These are phyloP conservation scores for Lamellibrachia satsuma DNA, from an alignment of 2,888 invertebrate species.

Conservation along the genomic window DNA sequence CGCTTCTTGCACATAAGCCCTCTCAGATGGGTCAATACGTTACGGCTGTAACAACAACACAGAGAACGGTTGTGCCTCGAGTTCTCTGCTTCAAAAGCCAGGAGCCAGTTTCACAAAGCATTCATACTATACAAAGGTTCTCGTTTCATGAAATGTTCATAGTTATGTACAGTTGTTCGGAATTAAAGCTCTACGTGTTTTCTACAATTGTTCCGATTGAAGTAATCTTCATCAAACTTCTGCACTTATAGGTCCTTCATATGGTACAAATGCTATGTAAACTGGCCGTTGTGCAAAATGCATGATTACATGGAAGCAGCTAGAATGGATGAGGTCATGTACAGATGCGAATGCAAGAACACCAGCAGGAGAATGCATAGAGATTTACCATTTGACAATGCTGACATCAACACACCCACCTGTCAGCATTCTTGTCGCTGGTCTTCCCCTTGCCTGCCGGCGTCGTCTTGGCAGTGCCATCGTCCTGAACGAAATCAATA, in stretches of 20 bases:
- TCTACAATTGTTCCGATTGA: too few relatives aligned
- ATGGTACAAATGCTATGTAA: too few relatives aligned
- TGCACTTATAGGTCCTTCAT: neutral
- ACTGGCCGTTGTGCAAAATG: neutral
- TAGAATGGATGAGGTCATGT: neutral
- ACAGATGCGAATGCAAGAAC: neutral
- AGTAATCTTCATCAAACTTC: too few relatives aligned
- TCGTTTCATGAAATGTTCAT: too few relatives aligned
- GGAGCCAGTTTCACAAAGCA: too few relatives aligned
- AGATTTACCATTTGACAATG: too few relatives aligned
- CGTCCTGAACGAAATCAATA: neutral
- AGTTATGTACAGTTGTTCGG: too few relatives aligned
- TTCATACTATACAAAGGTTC: too few relatives aligned
- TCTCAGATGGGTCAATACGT: neutral
- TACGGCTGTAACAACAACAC: neutral
- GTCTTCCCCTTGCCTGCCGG: neutral
- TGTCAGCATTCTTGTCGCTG: neutral
- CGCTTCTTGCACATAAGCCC: conserved; percentile 10
- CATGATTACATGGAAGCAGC: neutral
- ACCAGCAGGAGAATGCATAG: neutral
- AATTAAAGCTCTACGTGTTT: too few relatives aligned
- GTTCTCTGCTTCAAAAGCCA: neutral
- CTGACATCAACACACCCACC: neutral
- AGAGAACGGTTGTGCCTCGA: neutral
- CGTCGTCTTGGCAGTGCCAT: neutral